phyloP scores from a whole-genome alignment of 2,797 vertebrate genomes.

The Meda fulgida region DNA sequence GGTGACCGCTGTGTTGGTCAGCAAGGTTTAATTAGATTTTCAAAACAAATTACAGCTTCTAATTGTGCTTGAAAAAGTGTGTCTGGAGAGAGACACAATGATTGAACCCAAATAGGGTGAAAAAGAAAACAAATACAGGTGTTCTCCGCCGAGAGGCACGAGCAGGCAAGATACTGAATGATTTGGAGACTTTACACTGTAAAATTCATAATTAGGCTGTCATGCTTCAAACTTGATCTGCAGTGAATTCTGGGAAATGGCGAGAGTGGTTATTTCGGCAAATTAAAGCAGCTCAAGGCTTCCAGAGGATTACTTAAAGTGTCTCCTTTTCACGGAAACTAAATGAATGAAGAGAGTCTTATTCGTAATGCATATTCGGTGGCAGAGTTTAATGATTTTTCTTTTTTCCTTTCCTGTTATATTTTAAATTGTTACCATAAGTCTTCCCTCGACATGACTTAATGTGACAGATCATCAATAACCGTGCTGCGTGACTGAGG shows the following conservation, averaged over 20 bases:
- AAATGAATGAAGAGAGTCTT: conserved; percentile 75
- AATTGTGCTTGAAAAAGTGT: conserved; percentile 71
- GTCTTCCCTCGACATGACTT: conserved; percentile 73
- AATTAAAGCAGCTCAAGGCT: conserved; percentile 57
- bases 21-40: conserved; percentile 77
- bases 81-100: conserved; percentile 35
- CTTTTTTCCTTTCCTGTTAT: conserved; percentile 71
- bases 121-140: conserved; percentile 32
- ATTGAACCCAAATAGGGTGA: conserved; percentile 63
- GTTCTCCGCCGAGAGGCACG: conserved; percentile 23
- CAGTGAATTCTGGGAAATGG: conserved; percentile 48
- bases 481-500: conserved; percentile 70
- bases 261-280: conserved; percentile 61
- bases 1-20: conserved; percentile 64
- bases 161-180: neutral
- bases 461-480: conserved; percentile 82
- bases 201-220: conserved; percentile 43
- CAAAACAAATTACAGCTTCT: conserved; percentile 79
- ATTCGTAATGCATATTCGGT: conserved; percentile 74
- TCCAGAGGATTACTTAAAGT: conserved; percentile 68
- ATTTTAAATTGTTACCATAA: conserved; percentile 79
- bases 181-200: conserved; percentile 43
- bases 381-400: conserved; percentile 75
- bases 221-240: conserved; percentile 37
- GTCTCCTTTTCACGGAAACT: conserved; percentile 68